phyloP scores from a whole-genome alignment of 2,888 invertebrate genomes.

The Minunthozetes semirufus region DNA sequence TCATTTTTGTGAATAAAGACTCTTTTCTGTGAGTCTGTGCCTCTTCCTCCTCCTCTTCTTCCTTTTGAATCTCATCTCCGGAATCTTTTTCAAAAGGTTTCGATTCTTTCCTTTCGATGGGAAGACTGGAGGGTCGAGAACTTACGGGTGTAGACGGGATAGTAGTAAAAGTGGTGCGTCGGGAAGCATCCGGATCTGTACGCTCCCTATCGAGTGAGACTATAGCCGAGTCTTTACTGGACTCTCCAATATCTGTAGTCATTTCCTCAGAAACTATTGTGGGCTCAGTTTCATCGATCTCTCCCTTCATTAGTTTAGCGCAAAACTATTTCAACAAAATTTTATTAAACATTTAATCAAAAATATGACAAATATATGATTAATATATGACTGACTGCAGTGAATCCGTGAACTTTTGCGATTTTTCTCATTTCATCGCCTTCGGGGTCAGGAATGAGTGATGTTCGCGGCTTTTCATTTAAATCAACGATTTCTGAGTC shows the following conservation, averaged over 20 bases:
- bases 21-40: slow-evolving; percentile 9
- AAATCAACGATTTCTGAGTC: slow-evolving; percentile 65
- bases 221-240: slow-evolving; percentile 43
- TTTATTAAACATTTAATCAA: slow-evolving; percentile 20
- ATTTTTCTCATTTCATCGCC: slow-evolving; percentile 40
- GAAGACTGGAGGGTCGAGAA: slow-evolving; percentile 13
- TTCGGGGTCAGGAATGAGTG: slow-evolving; percentile 41
- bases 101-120: background rate
- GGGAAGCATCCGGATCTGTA: slow-evolving; percentile 27
- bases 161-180: slow-evolving; percentile 26
- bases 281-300: slow-evolving; percentile 57
- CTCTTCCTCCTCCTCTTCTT: slow-evolving; percentile 24
- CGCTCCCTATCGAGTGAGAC: slow-evolving; percentile 42
- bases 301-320: slow-evolving; percentile 61
- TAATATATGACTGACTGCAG: slow-evolving; percentile 39
- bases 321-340: slow-evolving; percentile 30
- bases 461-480: slow-evolving; percentile 40
- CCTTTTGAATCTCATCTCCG: slow-evolving; percentile 1
- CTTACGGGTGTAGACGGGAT: slow-evolving; percentile 40
- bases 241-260: slow-evolving; percentile 46
- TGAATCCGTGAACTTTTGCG: slow-evolving; percentile 42
- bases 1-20: slow-evolving; percentile 48
- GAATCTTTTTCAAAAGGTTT: background rate
- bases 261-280: slow-evolving; percentile 46
- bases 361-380: slow-evolving; percentile 4